Conservation (phyloP, 2,888 invertebrate genomes). For the Acleris cristana region DNA sequence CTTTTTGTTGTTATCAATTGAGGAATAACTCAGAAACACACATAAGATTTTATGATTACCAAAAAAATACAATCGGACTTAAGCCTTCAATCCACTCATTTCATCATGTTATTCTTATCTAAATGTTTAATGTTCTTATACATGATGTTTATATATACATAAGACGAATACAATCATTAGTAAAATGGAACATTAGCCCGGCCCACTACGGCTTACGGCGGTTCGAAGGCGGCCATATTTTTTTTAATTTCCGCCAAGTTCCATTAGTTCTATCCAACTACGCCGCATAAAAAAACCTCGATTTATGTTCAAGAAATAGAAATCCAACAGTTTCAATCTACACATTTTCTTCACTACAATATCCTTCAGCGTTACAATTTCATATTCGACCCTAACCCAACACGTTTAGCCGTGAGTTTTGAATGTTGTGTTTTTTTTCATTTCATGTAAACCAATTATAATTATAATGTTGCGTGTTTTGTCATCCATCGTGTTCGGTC, state of each 20-base stretch:
- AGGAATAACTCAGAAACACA: no score
- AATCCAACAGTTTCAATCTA: background rate
- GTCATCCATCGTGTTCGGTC: conserved; percentile 63
- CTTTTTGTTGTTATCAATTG: no score
- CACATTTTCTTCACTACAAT: conserved; percentile 10
- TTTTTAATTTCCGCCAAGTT: conserved; percentile 18
- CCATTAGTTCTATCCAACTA: background rate
- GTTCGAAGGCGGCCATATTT: conserved; percentile 12
- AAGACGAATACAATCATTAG: conserved; percentile 1
- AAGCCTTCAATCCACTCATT: no score
- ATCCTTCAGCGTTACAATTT: conserved; percentile 10
- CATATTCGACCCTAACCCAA: conserved; percentile 9
- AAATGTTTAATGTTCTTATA: no score
- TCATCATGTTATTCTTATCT: no score
- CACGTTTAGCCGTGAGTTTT: background rate
- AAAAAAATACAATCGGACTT: no score
- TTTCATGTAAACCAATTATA: conserved; percentile 59
- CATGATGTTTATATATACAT: background rate
- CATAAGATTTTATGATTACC: no score
- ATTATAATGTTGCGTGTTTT: conserved; percentile 73
- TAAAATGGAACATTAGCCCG: background rate
- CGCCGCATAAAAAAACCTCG: no score
- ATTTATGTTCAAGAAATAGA: no score
- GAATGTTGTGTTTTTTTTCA: conserved; percentile 36
- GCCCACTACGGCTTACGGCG: background rate